Evolutionary conservation across 1,140 invertebrate species (phyloP).

Genomic region (Drosophila oshimai): DNA sequence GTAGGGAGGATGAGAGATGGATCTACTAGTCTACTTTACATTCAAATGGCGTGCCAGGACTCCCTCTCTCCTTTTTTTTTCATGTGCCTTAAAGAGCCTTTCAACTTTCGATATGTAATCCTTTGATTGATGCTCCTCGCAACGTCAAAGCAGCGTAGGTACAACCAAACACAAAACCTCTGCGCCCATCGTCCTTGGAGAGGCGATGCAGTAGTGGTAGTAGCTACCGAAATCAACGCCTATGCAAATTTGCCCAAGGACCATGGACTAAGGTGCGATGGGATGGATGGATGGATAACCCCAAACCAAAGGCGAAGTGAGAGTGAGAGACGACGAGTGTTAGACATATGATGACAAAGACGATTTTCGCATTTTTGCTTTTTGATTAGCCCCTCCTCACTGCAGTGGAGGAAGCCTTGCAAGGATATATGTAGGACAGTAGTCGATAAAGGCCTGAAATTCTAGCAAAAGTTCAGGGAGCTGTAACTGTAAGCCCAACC

Average conservation of each 20-base stretch:
- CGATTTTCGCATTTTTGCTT: conserved; percentile 75
- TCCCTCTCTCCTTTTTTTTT: conserved; percentile 9
- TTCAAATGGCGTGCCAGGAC: conserved; percentile 61
- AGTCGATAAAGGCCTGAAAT: conserved; percentile 17
- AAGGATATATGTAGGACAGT: conserved; percentile 4
- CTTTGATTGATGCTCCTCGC: conserved; percentile 73
- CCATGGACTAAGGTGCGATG: conserved; percentile 13
- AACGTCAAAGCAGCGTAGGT: conserved; percentile 53
- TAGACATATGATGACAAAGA: conserved; percentile 78
- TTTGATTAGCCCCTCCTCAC: conserved; percentile 63
- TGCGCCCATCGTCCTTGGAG: conserved; percentile 28
- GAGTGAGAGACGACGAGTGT: conserved; percentile 43
- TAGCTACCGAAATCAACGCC: conserved; percentile 65
- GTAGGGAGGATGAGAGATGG: background rate
- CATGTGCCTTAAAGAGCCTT: conserved; percentile 61
- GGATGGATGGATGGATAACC: conserved; percentile 12
- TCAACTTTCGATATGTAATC: conserved; percentile 77
- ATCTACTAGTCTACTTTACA: conserved; percentile 60
- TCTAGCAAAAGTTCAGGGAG: conserved; percentile 63
- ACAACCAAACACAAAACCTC: conserved; percentile 26
- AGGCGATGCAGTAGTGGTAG: conserved; percentile 7
- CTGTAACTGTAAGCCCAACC: conserved; percentile 37
- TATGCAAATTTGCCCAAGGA: conserved; percentile 64
- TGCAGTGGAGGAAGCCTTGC: conserved; percentile 10
- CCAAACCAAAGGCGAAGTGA: background rate